Base-by-base conservation (phyloP, 2,888 invertebrate species). In the Nomada goodeniana region DNA sequence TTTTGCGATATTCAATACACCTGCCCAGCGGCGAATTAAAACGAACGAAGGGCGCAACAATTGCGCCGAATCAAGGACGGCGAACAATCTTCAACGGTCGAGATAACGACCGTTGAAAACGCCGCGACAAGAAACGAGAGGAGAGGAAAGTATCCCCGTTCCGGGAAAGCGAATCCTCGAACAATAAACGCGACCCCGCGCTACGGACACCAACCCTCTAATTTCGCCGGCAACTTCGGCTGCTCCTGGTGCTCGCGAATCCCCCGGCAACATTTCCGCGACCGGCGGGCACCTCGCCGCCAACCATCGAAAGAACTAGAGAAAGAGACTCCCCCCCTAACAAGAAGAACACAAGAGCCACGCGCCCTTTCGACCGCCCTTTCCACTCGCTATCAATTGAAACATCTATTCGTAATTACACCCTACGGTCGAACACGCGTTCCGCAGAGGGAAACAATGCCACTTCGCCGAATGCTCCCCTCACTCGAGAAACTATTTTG, bases 401-500 rank as follows among this genome's bases (percentile, higher is more conserved):
- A 71, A 61, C 70, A 36, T 71, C 50, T 52, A 61, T 20, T 3
- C 29, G 10, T 59, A 36, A 61, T 60, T 71, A 71, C 59, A 5
- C 18, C 9, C 57, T n/a, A 2, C 26, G 47, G 26, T 15, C 50
- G 23, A 26, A 44, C 70, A 71, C 20, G 52, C 42, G n/a, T 63
- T 72, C 63, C 9, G 1, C 23, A 15, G 55, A 10, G 3, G 13
- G 52, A 61, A 71, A 71, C 71, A 72, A 53, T 26, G 44, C 42
- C 26, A 71, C 23, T 61, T 26, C 10, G 29, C 10, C 47, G 23
- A 23, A 60, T 36, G 60, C 70, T 18, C 13, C n/a, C 26, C 26
- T 29, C 65, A 18, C 20, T 47, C 29, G 75, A 11, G 11, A 18
- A 76, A 78, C 67, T 61, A 68, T 76, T 78, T 78, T 47, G 26